Percentiles rank a stretch among this genome's conserved stretches.
These are phyloP conservation scores for Andrena cerasifolii DNA, from an alignment of 1,140 invertebrate species.

Conservation along the genomic window DNA sequence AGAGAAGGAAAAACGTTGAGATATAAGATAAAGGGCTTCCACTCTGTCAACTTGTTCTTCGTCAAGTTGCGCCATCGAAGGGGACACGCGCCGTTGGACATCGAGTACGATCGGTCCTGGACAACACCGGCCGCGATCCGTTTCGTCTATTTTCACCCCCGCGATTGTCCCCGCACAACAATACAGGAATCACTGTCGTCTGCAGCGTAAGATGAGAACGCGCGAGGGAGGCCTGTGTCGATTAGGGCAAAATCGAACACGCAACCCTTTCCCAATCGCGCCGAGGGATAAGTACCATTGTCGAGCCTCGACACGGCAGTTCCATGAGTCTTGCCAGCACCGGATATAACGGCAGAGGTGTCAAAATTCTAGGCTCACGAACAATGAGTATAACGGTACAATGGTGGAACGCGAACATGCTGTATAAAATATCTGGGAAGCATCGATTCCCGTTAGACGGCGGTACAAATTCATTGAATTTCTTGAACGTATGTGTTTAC, in stretches of 20 bases:
- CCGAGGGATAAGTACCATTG: conserved; percentile 59
- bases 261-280: conserved; percentile 35
- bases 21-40: conserved; percentile 12
- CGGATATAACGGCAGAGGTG: conserved; percentile 48
- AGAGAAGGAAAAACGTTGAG: not conserved
- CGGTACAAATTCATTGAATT: not conserved
- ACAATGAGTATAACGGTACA: conserved; percentile 23
- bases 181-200: conserved; percentile 65
- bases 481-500: too few species aligned
- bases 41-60: conserved; percentile 50
- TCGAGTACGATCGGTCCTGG: conserved; percentile 26
- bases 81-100: conserved; percentile 31
- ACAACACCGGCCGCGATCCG: conserved; percentile 14
- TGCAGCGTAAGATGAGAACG: conserved; percentile 63
- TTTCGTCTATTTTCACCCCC: conserved; percentile 47
- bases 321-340: conserved; percentile 10
- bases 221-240: conserved; percentile 29
- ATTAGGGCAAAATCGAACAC: conserved; percentile 59
- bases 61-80: conserved; percentile 40
- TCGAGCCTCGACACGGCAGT: conserved; percentile 29
- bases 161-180: conserved; percentile 51
- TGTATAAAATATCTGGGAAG: conserved; percentile 5
- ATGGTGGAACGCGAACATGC: conserved; percentile 7
- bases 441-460: conserved; percentile 6
- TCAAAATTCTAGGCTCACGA: conserved; percentile 39